phyloP scores from a whole-genome alignment of 2,888 invertebrate species.

The Lithophane ornitopus region DNA sequence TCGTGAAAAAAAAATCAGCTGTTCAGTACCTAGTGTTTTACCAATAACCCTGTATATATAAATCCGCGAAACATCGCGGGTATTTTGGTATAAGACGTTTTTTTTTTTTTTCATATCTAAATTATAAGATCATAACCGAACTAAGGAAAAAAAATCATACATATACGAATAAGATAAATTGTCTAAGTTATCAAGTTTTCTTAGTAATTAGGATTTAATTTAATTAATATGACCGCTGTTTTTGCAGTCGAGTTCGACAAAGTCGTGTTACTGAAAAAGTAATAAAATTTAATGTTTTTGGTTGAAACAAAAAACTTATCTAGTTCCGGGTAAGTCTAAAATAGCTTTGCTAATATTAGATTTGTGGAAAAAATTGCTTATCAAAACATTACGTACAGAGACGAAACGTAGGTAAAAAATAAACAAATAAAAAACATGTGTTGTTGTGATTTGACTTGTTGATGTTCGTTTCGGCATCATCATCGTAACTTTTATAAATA shows the following conservation, averaged over 20 bases:
- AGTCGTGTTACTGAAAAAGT: background rate
- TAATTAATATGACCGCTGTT: constrained; percentile 10
- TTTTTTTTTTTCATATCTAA: background rate
- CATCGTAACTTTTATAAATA: background rate
- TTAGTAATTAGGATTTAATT: constrained; percentile 6
- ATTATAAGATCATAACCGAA: background rate
- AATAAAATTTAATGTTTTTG: background rate
- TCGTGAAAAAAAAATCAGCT: too few relatives aligned
- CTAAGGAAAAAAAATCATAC: background rate
- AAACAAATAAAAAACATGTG: constrained; percentile 12
- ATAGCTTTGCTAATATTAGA: constrained; percentile 5
- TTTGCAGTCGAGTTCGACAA: background rate
- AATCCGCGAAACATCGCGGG: too few relatives aligned
- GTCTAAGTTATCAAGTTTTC: background rate
- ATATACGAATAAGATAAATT: background rate
- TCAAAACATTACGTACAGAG: constrained; percentile 6
- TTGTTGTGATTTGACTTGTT: background rate
- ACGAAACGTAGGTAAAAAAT: background rate
- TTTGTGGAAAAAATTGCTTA: constrained; percentile 5
- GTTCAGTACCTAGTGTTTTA: too few relatives aligned
- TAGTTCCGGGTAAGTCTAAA: constrained; percentile 14
- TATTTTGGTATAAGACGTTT: background rate
- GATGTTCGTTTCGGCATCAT: background rate
- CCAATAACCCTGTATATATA: too few relatives aligned
- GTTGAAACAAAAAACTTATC: background rate